Evolutionary conservation across 2,888 invertebrate genomes (phyloP).

Genomic region (Amblyjoppa proteus): DNA sequence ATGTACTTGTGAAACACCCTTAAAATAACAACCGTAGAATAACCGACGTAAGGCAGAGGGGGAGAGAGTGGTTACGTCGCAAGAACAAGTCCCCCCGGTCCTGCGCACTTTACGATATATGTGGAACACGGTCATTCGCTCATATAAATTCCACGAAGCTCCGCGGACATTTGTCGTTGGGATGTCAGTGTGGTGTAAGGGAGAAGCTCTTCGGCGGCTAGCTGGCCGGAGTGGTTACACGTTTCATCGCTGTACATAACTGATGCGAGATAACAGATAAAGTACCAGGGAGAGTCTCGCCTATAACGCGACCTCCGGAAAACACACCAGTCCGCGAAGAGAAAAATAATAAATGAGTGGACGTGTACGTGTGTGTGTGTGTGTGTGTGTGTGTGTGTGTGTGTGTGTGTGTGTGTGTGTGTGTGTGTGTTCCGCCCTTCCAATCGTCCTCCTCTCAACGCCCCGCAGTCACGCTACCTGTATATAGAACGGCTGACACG

Average conservation of each 20-base stretch:
- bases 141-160: constrained; percentile 77
- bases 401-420: background rate
- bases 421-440: background rate
- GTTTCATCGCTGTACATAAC: constrained; percentile 71
- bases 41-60: no score
- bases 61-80: background rate
- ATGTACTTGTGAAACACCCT: no score
- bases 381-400: background rate
- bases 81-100: constrained; percentile 40
- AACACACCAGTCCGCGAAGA: constrained; percentile 11
- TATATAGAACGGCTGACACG: background rate
- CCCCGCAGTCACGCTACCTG: background rate
- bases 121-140: constrained; percentile 68
- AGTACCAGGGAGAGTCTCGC: constrained; percentile 44
- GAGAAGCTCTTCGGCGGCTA: constrained; percentile 55
- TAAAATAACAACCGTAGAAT: no score
- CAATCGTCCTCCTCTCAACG: background rate
- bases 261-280: constrained; percentile 73
- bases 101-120: constrained; percentile 22
- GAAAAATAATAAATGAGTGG: constrained; percentile 47
- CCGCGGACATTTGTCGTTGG: constrained; percentile 70
- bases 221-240: background rate
- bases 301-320: constrained; percentile 40
- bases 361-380: background rate
- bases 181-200: constrained; percentile 66